Percentiles rank a stretch among this genome's conserved stretches.
Conservation (phyloP, 2,797 vertebrate genomes). For the Parambassis ranga region DNA sequence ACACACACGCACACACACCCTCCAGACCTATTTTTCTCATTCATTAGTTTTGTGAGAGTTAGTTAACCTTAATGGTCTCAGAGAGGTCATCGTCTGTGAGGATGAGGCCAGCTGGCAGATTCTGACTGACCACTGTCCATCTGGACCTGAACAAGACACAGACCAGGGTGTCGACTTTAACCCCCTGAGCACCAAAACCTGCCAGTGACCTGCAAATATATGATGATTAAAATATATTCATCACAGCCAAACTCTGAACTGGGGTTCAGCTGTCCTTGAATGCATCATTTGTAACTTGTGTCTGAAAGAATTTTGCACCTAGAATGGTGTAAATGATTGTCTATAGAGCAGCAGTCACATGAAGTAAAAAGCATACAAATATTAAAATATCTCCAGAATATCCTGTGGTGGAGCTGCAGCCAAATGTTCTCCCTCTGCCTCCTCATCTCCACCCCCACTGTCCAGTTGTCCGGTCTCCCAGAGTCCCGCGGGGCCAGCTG, state of each 20-base stretch:
- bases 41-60: conserved; percentile 9
- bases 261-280: too few species aligned
- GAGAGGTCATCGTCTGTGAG: conserved; percentile 13
- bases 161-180: too few species aligned
- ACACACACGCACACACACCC: not conserved
- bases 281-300: too few species aligned
- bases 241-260: too few species aligned
- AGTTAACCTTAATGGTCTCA: conserved; percentile 30
- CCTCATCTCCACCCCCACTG: not conserved
- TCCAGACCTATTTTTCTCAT: not conserved
- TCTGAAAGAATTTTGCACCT: too few species aligned
- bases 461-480: conserved; percentile 41
- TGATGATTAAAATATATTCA: too few species aligned
- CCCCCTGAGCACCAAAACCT: too few species aligned
- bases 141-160: conserved; percentile 36
- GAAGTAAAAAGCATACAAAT: too few species aligned
- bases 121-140: conserved; percentile 42
- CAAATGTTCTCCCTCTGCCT: not conserved
- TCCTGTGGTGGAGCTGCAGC: not conserved
- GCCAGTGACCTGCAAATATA: too few species aligned
- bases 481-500: conserved; percentile 24
- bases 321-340: too few species aligned
- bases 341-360: too few species aligned
- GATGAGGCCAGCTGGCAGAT: conserved; percentile 28
- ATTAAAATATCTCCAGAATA: not conserved